Evolutionary conservation across 2,113 vertebrate genomes (phyloP), one percentile per base, ranked within the genome.

Genomic region (Neofelis nebulosa): DNA sequence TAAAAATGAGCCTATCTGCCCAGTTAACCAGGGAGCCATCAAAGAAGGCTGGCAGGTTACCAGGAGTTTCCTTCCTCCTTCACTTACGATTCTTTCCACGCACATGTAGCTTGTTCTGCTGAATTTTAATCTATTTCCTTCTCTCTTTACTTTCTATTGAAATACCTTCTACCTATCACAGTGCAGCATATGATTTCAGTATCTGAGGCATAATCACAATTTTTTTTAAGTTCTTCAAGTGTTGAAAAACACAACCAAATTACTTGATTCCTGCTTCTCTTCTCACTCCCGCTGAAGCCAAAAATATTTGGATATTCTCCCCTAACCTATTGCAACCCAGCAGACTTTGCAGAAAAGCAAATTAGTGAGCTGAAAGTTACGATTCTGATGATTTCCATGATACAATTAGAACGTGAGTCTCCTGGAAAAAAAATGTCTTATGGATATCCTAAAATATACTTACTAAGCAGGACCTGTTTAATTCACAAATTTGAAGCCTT

Each of bases 371-470:
- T 86, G 9, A 83, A 84, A 52, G 29, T 84, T 73, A 88, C n/a
- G 48, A 94, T 95, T 76, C 36, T 27, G 45, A 11, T 88, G 18
- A 85, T 84, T 93, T 93, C 36, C 63, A 38, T 19, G 21, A 89
- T 66, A 88, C 84, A 91, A 79, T 85, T 63, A 88, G 80, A 94
- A 94, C 38, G 90, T 86, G 19, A 66, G n/a, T 41, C 23, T 18
- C 11, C 38, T 82, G 10, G 13, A 92, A 61, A 1, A 1, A 95
- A 86, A 85, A 81, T 52, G 21, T 31, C 9, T 65, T 81, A 48
- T 45, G 16, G 4, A 36, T 55, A 61, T 21, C 85, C 4, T 41
- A 71, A 84, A 89, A 79, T 9, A 68, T 13, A 31, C 10, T 19
- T 87, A 55, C 0, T 92, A 31, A 66, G 14, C 2, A 96, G 91